phyloP scores from a whole-genome alignment of 2,797 vertebrate genomes.

The Carapus acus region DNA sequence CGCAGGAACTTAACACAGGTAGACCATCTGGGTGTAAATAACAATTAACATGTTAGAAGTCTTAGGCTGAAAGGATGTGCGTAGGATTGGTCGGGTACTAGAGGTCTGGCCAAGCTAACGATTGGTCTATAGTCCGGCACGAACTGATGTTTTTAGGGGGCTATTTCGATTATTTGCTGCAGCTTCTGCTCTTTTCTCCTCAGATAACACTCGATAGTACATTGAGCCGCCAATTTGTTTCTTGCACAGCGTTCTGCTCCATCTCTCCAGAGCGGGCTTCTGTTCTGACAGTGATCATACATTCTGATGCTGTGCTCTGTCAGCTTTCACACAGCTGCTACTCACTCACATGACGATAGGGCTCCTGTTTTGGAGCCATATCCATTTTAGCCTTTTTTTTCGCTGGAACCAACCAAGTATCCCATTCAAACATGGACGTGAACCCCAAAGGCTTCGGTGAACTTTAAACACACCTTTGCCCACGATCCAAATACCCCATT shows the following conservation, averaged over 20 bases:
- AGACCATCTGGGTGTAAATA: constrained; percentile 1
- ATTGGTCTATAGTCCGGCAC: not conserved
- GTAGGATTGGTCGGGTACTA: not conserved
- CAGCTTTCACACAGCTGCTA: no score
- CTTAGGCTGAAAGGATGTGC: no score
- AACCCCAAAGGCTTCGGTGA: not conserved
- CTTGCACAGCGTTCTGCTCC: constrained; percentile 23
- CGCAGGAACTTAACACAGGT: constrained; percentile 8
- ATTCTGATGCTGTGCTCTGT: constrained; percentile 1
- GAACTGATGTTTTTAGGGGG: constrained; percentile 7
- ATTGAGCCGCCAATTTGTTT: constrained; percentile 40
- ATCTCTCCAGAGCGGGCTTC: constrained; percentile 29
- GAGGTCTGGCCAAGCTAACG: not conserved
- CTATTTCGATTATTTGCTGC: constrained; percentile 10
- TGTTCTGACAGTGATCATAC: constrained; percentile 19
- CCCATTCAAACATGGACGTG: not conserved
- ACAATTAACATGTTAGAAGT: constrained; percentile 13
- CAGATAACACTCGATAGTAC: constrained; percentile 29
- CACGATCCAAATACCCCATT: no score
- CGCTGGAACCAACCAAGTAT: no score
- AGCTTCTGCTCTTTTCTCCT: constrained; percentile 18
- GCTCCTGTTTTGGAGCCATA: no score
- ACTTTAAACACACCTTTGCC: not conserved
- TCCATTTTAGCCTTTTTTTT: no score
- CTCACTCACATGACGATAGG: no score